Conservation (phyloP, 35 echinoderm and acorn worm genomes). For the Heliocidaris erythrogramma region DNA sequence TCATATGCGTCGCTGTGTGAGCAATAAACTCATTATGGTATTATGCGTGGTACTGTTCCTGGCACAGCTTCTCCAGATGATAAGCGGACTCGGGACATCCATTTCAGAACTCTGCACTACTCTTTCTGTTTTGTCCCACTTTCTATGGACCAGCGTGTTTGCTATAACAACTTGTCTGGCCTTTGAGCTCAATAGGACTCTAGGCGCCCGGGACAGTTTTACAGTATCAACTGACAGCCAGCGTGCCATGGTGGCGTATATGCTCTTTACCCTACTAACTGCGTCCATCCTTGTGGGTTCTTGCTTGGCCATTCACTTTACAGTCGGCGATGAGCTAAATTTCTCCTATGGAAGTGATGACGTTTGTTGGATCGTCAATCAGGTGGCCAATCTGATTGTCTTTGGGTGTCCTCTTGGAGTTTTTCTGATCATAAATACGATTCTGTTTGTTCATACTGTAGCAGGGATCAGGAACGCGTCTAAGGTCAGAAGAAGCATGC, state of each 20-base stretch:
- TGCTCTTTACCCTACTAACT: neutral
- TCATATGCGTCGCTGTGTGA: slow-evolving; percentile 24
- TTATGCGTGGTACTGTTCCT: slow-evolving; percentile 2
- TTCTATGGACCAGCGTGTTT: slow-evolving; percentile 22
- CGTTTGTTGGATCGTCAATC: slow-evolving; percentile 61
- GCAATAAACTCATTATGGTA: slow-evolving; percentile 39
- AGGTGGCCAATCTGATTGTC: slow-evolving; percentile 44
- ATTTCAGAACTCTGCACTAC: neutral
- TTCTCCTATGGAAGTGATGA: slow-evolving; percentile 52
- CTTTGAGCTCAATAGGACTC: slow-evolving; percentile 17
- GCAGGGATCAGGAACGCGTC: slow-evolving; percentile 43
- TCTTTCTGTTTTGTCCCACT: neutral
- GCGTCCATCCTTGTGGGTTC: neutral
- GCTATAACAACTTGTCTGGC: slow-evolving; percentile 34
- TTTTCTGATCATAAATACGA: slow-evolving; percentile 50
- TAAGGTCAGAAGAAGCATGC: slow-evolving; percentile 30
- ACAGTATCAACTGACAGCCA: neutral
- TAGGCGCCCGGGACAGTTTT: neutral
- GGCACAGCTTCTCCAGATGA: slow-evolving; percentile 36
- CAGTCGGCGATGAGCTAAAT: neutral
- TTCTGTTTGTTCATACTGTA: slow-evolving; percentile 56
- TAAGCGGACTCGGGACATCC: slow-evolving; percentile 18
- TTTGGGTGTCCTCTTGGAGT: slow-evolving; percentile 60
- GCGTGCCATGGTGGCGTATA: neutral
- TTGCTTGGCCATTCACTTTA: slow-evolving; percentile 28